Evolutionary conservation across 2,888 invertebrate species (phyloP).

Genomic region (Chaetogeoica ovagalla): DNA sequence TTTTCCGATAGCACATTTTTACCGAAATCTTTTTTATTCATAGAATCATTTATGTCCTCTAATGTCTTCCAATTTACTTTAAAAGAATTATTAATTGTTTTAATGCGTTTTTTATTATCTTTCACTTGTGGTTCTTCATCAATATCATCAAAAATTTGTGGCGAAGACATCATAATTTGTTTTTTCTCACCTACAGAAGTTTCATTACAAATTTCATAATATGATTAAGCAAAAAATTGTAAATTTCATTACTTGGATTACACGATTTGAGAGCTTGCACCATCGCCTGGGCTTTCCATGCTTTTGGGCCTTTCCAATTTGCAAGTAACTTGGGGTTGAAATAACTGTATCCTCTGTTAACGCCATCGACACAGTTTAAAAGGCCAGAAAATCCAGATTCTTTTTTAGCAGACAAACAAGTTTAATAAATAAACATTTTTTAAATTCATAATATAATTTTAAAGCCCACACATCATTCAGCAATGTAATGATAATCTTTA

Average conservation of each 20-base stretch:
- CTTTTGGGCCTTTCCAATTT: slow-evolving; percentile 34
- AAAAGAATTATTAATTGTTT: not conserved
- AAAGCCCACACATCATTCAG: not conserved
- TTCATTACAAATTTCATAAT: not conserved
- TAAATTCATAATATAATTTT: not conserved
- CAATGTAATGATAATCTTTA: too few relatives aligned
- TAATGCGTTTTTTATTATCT: not conserved
- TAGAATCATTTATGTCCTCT: not conserved
- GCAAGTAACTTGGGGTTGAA: slow-evolving; percentile 33
- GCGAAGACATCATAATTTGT: not conserved
- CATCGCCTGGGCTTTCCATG: slow-evolving; percentile 37
- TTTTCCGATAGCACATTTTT: not conserved
- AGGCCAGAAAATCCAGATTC: not conserved
- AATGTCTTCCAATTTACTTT: not conserved
- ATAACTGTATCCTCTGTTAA: slow-evolving; percentile 21
- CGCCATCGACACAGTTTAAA: slow-evolving; percentile 14
- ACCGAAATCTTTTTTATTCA: not conserved
- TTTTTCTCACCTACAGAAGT: not conserved
- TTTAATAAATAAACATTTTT: not conserved
- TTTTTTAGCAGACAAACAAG: slow-evolving; percentile 1
- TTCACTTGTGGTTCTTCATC: not conserved
- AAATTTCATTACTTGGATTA: slow-evolving; percentile 5
- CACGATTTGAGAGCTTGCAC: not conserved
- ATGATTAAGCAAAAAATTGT: not conserved
- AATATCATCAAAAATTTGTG: not conserved